These are phyloP conservation scores for Rhea americana DNA, from an alignment of 2,113 vertebrate species.

Conservation along the genomic window DNA sequence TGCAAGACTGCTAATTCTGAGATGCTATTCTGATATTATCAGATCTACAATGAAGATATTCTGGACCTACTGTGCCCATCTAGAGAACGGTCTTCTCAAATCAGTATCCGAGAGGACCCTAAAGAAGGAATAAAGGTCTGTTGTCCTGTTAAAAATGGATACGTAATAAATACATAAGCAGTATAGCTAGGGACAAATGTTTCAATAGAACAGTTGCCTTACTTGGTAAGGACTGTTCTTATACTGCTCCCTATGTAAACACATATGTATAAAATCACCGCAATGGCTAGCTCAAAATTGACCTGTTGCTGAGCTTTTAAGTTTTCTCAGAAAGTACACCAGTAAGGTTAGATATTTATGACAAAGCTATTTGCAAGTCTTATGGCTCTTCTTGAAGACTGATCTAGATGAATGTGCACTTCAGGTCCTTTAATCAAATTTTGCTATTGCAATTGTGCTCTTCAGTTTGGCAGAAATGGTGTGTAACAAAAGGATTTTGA, in stretches of 20 bases:
- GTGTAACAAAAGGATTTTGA: neutral
- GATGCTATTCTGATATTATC: neutral
- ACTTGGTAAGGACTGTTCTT: neutral
- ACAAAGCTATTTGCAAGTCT: neutral
- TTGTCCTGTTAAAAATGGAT: neutral
- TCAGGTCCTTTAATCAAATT: neutral
- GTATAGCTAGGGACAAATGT: rapidly evolving
- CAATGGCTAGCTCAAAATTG: neutral
- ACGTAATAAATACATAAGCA: no score
- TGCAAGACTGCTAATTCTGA: neutral
- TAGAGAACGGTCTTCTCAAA: slow-evolving; percentile 82
- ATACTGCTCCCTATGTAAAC: neutral
- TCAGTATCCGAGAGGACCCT: slow-evolving; percentile 93
- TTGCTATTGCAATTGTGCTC: neutral
- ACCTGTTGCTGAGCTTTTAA: neutral
- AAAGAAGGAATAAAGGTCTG: slow-evolving; percentile 95
- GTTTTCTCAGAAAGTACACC: no score
- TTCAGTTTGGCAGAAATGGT: neutral
- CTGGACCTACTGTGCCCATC: slow-evolving; percentile 87
- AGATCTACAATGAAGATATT: slow-evolving; percentile 98
- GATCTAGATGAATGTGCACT: neutral
- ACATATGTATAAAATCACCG: neutral
- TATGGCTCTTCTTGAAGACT: neutral
- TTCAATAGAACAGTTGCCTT: neutral
- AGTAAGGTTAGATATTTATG: rapidly evolving